Conservation (phyloP, 1,140 invertebrate species). For the Geopemphigus sp. region DNA sequence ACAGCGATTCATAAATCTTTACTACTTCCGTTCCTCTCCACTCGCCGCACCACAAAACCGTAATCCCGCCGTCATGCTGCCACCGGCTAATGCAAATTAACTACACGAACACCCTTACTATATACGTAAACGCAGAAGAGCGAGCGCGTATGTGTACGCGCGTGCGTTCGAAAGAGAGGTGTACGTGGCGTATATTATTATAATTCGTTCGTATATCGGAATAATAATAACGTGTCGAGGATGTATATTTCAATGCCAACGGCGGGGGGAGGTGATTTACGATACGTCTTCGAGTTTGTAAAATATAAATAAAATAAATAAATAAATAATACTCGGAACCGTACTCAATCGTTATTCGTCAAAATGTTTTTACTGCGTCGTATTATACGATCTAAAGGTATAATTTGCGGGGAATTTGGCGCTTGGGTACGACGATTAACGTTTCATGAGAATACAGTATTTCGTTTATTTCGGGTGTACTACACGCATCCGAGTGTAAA, state of each 20-base stretch:
- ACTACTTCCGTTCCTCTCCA: background rate
- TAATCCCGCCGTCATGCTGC: background rate
- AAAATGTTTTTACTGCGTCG: background rate
- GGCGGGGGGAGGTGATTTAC: background rate
- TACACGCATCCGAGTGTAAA: too few species aligned
- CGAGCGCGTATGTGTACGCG: background rate
- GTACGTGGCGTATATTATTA: background rate
- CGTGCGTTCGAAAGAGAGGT: background rate
- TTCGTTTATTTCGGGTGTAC: too few species aligned
- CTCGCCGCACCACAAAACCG: background rate
- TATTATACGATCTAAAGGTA: too few species aligned
- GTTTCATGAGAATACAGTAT: too few species aligned
- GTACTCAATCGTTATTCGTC: background rate
- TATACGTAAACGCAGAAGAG: too few species aligned
- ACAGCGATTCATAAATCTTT: constrained; percentile 23
- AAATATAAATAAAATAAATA: too few species aligned
- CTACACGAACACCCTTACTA: background rate
- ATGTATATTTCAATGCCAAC: background rate
- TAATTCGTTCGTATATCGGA: background rate
- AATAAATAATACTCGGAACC: background rate
- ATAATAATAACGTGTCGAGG: background rate
- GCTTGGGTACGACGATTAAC: too few species aligned
- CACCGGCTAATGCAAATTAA: constrained; percentile 35
- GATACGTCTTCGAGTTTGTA: too few species aligned
- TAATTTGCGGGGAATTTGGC: too few species aligned